A percentile compares a stretch with the other conserved stretches of the same genome.
These are phyloP conservation scores for Limanda limanda DNA, from an alignment of 2,113 vertebrate species.

Conservation along the genomic window DNA sequence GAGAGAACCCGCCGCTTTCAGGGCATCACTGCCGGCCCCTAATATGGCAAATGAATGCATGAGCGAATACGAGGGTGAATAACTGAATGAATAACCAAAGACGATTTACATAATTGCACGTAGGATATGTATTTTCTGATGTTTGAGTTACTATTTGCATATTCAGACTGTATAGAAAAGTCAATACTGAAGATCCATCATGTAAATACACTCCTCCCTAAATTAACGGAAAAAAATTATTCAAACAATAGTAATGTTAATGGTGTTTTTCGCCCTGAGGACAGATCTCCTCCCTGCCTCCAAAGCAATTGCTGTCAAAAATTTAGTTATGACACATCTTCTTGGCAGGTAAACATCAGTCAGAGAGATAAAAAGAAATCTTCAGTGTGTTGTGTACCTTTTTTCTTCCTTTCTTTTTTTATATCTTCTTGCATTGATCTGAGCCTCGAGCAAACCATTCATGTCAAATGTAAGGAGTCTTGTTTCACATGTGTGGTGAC, in stretches of 20 bases:
- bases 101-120: constrained; percentile 84
- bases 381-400: constrained; percentile 24
- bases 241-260: constrained; percentile 82
- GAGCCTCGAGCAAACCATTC: constrained; percentile 45
- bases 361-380: constrained; percentile 20
- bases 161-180: constrained; percentile 81
- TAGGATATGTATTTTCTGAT: constrained; percentile 79
- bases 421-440: constrained; percentile 57
- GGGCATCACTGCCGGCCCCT: constrained; percentile 67
- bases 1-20: constrained; percentile 69
- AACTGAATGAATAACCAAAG: constrained; percentile 83
- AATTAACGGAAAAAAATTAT: constrained; percentile 63
- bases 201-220: constrained; percentile 82
- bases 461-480: constrained; percentile 65
- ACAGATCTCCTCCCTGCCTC: constrained; percentile 68
- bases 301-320: constrained; percentile 64
- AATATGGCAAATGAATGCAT: constrained; percentile 84
- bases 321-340: constrained; percentile 66
- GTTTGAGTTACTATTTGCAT: constrained; percentile 80
- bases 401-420: constrained; percentile 10
- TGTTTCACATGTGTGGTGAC: constrained; percentile 67
- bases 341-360: constrained; percentile 69
- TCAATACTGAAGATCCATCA: constrained; percentile 78
- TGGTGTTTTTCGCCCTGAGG: constrained; percentile 77
- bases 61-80: constrained; percentile 80